A percentile compares a stretch with the other conserved stretches of the same genome.
These are phyloP conservation scores for Drosophila mercatorum DNA, from an alignment of 2,888 invertebrate species.

Conservation along the genomic window DNA sequence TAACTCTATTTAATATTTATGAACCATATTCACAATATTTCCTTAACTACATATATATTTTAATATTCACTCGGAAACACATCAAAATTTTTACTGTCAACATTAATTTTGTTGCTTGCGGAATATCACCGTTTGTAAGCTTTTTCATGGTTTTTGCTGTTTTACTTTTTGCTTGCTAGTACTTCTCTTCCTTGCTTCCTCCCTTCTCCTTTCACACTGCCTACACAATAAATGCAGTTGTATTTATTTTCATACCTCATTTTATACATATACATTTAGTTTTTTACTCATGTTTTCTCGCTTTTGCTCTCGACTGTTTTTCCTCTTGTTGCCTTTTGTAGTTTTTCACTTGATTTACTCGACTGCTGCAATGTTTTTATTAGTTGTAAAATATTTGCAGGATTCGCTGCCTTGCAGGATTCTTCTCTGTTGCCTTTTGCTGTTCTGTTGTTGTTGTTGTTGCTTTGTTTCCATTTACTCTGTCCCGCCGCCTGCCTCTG, in stretches of 20 bases:
- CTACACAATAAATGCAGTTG: conserved; percentile 3
- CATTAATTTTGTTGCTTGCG: neutral
- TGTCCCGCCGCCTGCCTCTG: neutral
- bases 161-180: neutral
- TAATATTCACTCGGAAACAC: too few relatives aligned
- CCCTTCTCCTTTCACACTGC: neutral
- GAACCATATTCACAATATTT: too few relatives aligned
- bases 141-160: neutral
- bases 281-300: conserved; percentile 12
- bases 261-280: neutral
- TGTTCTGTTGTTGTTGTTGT: conserved; percentile 16
- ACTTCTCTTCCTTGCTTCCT: too few relatives aligned
- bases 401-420: conserved; percentile 18
- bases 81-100: too few relatives aligned
- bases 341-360: conserved; percentile 72
- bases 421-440: conserved; percentile 15
- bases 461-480: conserved; percentile 16
- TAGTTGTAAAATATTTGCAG: conserved; percentile 64
- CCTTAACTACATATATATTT: too few relatives aligned
- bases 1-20: too few relatives aligned
- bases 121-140: neutral
- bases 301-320: conserved; percentile 3
- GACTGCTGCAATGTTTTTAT: conserved; percentile 67
- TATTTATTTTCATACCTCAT: conserved; percentile 20
- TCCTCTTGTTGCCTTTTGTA: conserved; percentile 34